These are phyloP conservation scores for Eubasilissa regina DNA, from an alignment of 1,140 invertebrate genomes.

Conservation along the genomic window DNA sequence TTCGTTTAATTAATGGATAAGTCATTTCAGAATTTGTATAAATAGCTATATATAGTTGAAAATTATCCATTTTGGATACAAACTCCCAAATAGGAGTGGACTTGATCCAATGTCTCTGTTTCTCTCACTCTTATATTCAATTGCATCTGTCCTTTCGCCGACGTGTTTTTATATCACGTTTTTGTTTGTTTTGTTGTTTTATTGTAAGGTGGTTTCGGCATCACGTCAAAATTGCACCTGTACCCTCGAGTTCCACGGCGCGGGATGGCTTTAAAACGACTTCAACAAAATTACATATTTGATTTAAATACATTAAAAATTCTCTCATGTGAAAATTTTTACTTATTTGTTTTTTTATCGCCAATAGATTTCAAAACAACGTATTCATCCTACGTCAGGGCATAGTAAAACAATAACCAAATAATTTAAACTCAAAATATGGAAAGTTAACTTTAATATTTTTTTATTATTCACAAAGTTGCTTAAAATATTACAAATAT, in stretches of 20 bases:
- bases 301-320: too few species aligned
- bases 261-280: constrained; percentile 46
- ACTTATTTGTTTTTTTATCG: not conserved
- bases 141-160: constrained; percentile 50
- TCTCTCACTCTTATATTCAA: constrained; percentile 42
- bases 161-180: constrained; percentile 48
- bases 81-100: not conserved
- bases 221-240: constrained; percentile 61
- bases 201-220: constrained; percentile 60
- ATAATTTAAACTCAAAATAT: too few species aligned
- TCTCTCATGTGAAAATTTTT: not conserved
- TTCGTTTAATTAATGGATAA: not conserved
- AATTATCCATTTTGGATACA: constrained; percentile 8
- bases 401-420: too few species aligned
- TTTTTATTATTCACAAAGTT: too few species aligned
- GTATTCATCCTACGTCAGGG: too few species aligned
- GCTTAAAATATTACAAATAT: too few species aligned
- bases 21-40: not conserved
- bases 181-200: constrained; percentile 60
- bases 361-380: too few species aligned
- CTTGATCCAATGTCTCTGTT: constrained; percentile 26
- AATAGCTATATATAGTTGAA: constrained; percentile 20
- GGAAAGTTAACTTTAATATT: too few species aligned
- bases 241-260: constrained; percentile 50
- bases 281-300: too few species aligned